Percentiles rank a stretch among this genome's conserved stretches.
phyloP scores from a whole-genome alignment of 2,888 invertebrate genomes.

The Perizoma flavofasciatum region DNA sequence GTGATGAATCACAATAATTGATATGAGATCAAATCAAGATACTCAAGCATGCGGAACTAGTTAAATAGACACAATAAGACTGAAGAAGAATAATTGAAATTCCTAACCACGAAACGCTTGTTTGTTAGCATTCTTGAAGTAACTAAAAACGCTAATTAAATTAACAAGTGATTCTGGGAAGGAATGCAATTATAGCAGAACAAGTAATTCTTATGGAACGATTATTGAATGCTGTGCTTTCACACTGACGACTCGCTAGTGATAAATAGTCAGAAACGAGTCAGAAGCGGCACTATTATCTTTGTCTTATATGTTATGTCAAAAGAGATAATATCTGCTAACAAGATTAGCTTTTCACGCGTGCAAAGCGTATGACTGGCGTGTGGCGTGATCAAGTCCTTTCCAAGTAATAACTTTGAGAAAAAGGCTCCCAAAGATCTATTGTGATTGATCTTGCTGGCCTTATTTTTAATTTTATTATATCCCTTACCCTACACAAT shows the following conservation, averaged over 20 bases:
- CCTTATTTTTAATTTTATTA: too few species aligned
- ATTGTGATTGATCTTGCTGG: too few species aligned
- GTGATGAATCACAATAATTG: slow-evolving; percentile 6
- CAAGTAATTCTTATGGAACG: slow-evolving; percentile 13
- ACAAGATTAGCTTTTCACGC: too few species aligned
- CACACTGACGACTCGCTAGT: background rate
- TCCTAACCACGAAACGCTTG: slow-evolving; percentile 15
- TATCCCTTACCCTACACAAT: too few species aligned
- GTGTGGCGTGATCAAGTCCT: too few species aligned
- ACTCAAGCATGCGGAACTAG: slow-evolving; percentile 50
- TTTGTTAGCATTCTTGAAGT: slow-evolving; percentile 7
- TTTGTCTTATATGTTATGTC: too few species aligned
- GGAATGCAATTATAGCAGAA: slow-evolving; percentile 11
- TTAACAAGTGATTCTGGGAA: slow-evolving; percentile 33
- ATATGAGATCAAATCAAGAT: slow-evolving; percentile 43
- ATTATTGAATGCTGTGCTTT: slow-evolving; percentile 7
- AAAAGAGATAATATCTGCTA: too few species aligned
- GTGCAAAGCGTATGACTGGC: too few species aligned
- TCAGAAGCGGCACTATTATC: background rate
- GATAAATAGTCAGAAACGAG: background rate
- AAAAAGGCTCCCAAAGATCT: too few species aligned
- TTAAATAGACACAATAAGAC: slow-evolving; percentile 34
- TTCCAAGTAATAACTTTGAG: too few species aligned
- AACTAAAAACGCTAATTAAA: slow-evolving; percentile 33
- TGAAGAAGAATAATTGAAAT: slow-evolving; percentile 15